Evolutionary conservation across 2,797 vertebrate species (phyloP).

Genomic region (Nothura maculosa): DNA sequence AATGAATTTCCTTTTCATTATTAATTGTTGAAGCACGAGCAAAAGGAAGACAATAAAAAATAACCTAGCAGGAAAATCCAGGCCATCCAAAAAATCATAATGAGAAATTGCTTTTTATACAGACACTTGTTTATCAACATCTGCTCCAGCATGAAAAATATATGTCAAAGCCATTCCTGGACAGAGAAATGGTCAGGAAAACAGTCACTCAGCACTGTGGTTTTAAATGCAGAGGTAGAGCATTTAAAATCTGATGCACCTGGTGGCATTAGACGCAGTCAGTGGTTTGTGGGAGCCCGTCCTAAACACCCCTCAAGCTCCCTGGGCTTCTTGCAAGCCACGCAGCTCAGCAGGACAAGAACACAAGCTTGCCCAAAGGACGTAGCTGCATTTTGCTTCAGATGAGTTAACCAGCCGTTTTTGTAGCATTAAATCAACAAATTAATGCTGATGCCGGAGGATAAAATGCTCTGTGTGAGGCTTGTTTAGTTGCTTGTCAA

Average conservation of each 20-base stretch:
- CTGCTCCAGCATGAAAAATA: background rate
- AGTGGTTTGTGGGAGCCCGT: background rate
- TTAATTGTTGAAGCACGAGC: conserved; percentile 5
- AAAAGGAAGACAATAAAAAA: background rate
- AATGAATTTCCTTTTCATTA: conserved; percentile 14
- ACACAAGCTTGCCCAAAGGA: conserved; percentile 24
- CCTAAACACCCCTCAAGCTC: background rate
- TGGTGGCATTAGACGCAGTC: background rate
- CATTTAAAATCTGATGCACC: background rate
- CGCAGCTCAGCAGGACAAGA: background rate
- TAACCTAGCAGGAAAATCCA: background rate
- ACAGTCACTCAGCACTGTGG: background rate
- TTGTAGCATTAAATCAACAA: conserved; percentile 36
- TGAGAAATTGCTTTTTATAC: background rate
- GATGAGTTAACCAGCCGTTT: background rate
- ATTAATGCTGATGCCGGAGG: conserved; percentile 30
- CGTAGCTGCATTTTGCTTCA: background rate
- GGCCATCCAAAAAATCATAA: background rate
- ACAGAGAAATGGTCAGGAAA: background rate
- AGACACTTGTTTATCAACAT: background rate
- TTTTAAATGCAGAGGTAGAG: background rate
- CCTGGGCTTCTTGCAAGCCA: accelerated
- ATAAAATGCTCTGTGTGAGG: conserved; percentile 34
- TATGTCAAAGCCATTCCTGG: background rate
- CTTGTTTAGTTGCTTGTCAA: conserved; percentile 64